A percentile compares a stretch with the other conserved stretches of the same genome.
These are phyloP conservation scores for Apeltes quadracus DNA, from an alignment of 2,113 vertebrate genomes.

Conservation along the genomic window DNA sequence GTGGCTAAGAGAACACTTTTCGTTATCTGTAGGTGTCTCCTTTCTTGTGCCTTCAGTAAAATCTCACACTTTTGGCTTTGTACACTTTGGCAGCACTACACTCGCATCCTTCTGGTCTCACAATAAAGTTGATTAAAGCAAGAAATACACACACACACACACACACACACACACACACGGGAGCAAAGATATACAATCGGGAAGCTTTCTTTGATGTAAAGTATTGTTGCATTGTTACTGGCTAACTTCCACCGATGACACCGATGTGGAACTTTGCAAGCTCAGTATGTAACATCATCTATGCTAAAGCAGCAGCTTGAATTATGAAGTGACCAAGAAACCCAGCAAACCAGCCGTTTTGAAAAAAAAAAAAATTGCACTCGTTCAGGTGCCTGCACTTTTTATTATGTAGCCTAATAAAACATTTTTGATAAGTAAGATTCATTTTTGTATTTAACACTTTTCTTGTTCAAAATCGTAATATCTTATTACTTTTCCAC, in stretches of 20 bases:
- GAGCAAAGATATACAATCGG: constrained; percentile 38
- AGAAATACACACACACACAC: constrained; percentile 46
- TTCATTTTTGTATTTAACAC: constrained; percentile 48
- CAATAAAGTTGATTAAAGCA: constrained; percentile 50
- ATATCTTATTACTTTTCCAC: constrained; percentile 27
- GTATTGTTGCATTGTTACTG: constrained; percentile 31
- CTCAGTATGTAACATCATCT: constrained; percentile 32
- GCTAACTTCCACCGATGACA: constrained; percentile 25
- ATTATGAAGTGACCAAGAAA: constrained; percentile 52
- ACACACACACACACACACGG: constrained; percentile 21
- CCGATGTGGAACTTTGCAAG: constrained; percentile 33
- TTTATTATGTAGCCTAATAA: constrained; percentile 72
- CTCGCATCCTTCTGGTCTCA: constrained; percentile 54
- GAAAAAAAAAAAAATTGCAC: constrained; percentile 51
- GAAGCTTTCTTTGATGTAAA: constrained; percentile 56
- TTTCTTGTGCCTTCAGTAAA: constrained; percentile 78
- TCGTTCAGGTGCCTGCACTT: constrained; percentile 72
- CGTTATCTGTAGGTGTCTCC: constrained; percentile 53
- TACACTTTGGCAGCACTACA: constrained; percentile 34
- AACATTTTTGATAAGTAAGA: constrained; percentile 47
- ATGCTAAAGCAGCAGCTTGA: constrained; percentile 46
- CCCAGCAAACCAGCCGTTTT: constrained; percentile 69
- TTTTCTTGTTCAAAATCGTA: constrained; percentile 39
- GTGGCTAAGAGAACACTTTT: constrained; percentile 39
- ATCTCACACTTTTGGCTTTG: constrained; percentile 58